phyloP scores from a whole-genome alignment of 2,888 invertebrate genomes.

The Acronicta alni region DNA sequence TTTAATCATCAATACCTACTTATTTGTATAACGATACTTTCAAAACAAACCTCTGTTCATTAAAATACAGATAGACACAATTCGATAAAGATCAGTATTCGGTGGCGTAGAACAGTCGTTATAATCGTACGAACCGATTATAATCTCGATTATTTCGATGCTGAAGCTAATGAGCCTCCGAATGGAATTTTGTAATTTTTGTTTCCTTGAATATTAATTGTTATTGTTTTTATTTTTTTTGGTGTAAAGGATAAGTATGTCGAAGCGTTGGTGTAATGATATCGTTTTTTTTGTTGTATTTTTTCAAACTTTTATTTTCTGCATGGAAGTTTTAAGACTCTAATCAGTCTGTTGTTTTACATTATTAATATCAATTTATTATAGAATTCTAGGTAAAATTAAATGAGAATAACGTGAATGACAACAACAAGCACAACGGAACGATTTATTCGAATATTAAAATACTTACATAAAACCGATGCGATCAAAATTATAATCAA shows the following conservation, averaged over 20 bases:
- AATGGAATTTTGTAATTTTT: constrained; percentile 20
- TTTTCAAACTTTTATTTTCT: too few species aligned
- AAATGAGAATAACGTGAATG: too few species aligned
- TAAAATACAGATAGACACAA: constrained; percentile 7
- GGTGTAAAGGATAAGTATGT: not conserved
- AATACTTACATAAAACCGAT: constrained; percentile 17
- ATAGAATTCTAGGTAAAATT: too few species aligned
- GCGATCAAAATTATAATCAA: constrained; percentile 38
- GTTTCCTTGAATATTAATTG: constrained; percentile 24
- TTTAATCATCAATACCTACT: not conserved
- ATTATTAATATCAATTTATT: too few species aligned
- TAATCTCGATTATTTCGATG: constrained; percentile 33
- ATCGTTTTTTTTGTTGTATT: too few species aligned
- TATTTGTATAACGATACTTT: not conserved
- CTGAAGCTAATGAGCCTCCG: constrained; percentile 35
- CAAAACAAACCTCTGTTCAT: not conserved
- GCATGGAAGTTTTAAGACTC: too few species aligned
- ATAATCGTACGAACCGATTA: constrained; percentile 25
- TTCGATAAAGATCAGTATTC: constrained; percentile 31
- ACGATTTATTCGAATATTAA: constrained; percentile 10
- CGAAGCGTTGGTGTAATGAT: constrained; percentile 1
- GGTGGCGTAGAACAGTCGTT: constrained; percentile 9
- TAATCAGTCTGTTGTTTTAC: too few species aligned
- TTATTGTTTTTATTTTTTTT: constrained; percentile 18
- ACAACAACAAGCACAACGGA: constrained; percentile 1